Evolutionary conservation across 2,888 invertebrate species (phyloP), one percentile per base, ranked within the genome.

Genomic region (Pseudococcus jackbeardsleyi): DNA sequence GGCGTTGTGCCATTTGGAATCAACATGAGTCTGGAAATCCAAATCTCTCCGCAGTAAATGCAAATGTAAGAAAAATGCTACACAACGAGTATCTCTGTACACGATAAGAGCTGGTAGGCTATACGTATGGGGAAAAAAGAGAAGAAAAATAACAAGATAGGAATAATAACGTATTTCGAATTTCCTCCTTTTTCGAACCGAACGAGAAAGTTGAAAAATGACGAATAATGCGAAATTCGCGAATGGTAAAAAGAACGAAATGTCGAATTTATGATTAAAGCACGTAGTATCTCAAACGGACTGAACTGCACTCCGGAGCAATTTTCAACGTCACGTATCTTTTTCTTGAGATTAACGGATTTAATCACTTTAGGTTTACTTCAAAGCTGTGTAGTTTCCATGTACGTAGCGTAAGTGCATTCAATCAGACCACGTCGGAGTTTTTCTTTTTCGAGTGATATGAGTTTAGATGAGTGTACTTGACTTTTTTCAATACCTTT

Each of bases 211-310:
- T 50, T 50, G 68, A 68, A 68, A 68, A 68, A 19, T 26, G 68
- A 68, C 12, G 19, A 68, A 19, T 68, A 68, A 68, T 26, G 68
- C 22, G 26, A 68, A 68, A 68, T 68, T 68, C 26, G 12, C 19
- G 9, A 68, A 22, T 68, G 22, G 68, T 7, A 15, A 22, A 68
- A 68, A 68, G 17, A 68, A 68, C 11, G 22, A 68, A 26, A 68
- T 26, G 68, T 68, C 68, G 68, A 68, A 68, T 68, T 68, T 68
- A 19, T 68, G 19, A 68, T 68, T 68, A 68, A 68, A 68, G 68
- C 68, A 68, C 68, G 68, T 68, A 19, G 22, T 50, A 15, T 15
- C 50, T 50, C 50, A 50, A 50, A 50, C 15, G 17, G 50, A 50
- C 50, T 15, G 15, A 50, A 50, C 17, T 50, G 50, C 15, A 50